Evolutionary conservation across 2,797 vertebrate genomes (phyloP).

Genomic region (Craterocephalus amniculus): DNA sequence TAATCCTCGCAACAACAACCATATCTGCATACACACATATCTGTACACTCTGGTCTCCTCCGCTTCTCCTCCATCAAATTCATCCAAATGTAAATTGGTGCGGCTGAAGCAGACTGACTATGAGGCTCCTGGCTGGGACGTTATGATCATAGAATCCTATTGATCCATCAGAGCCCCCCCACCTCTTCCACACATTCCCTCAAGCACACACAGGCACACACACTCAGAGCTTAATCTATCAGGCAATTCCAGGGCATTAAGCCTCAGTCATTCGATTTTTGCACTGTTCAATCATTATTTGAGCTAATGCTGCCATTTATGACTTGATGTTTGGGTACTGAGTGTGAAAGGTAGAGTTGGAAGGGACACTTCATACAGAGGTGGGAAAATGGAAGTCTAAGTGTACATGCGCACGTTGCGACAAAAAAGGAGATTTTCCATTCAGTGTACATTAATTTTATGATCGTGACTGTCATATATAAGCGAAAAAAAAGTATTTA

Average conservation of each 20-base stretch:
- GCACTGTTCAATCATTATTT: constrained; percentile 75
- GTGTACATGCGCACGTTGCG: constrained; percentile 10
- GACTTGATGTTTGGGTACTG: constrained; percentile 61
- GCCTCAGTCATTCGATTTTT: constrained; percentile 61
- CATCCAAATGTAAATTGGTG: constrained; percentile 74
- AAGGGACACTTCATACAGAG: constrained; percentile 27
- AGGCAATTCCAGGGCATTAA: constrained; percentile 64
- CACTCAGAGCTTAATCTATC: constrained; percentile 68
- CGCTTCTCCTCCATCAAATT: constrained; percentile 62
- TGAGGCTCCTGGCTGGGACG: constrained; percentile 53
- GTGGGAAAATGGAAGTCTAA: constrained; percentile 11
- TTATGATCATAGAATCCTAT: constrained; percentile 71
- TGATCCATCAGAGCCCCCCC: constrained; percentile 47
- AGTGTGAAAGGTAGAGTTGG: constrained; percentile 44
- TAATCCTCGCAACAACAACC: constrained; percentile 32
- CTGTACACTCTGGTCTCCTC: constrained; percentile 32
- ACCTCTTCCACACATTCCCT: constrained; percentile 21
- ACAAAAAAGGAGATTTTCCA: constrained; percentile 14
- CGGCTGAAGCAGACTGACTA: constrained; percentile 42
- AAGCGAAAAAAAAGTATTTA: constrained; percentile 15
- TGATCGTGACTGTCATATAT: constrained; percentile 21
- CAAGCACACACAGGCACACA: constrained; percentile 41
- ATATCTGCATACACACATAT: constrained; percentile 25
- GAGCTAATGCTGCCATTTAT: constrained; percentile 79
- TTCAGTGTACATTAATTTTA: constrained; percentile 9